A percentile compares a stretch with the other conserved stretches of the same genome.
Conservation (phyloP, 2,888 invertebrate species). For the Drosophila prostipennis region DNA sequence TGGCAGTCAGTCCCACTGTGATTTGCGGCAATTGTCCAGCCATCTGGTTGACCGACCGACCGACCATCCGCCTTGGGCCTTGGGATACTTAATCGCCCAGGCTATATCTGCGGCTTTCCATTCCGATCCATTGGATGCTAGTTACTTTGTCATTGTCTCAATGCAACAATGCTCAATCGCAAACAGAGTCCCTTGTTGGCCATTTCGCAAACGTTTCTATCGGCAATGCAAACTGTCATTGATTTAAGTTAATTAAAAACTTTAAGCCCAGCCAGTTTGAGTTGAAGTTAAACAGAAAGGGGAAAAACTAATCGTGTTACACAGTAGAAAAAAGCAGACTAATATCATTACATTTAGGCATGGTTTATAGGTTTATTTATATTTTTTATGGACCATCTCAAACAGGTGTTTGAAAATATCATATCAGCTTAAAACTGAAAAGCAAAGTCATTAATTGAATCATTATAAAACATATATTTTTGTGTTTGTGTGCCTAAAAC, state of each 20-base stretch:
- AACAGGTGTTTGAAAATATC: neutral
- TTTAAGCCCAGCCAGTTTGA: slow-evolving; percentile 18
- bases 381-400: neutral
- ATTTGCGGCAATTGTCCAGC: slow-evolving; percentile 62
- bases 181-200: slow-evolving; percentile 37
- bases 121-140: slow-evolving; percentile 18
- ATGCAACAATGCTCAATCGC: slow-evolving; percentile 27
- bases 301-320: slow-evolving; percentile 9
- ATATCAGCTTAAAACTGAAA: neutral
- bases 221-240: slow-evolving; percentile 44
- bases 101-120: slow-evolving; percentile 42
- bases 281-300: neutral
- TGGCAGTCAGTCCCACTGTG: slow-evolving; percentile 35
- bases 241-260: slow-evolving; percentile 62
- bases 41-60: slow-evolving; percentile 31
- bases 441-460: neutral
- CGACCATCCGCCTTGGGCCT: slow-evolving; percentile 36
- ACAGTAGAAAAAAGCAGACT: neutral
- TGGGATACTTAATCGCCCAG: slow-evolving; percentile 49
- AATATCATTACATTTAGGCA: too few species aligned
- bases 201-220: slow-evolving; percentile 52
- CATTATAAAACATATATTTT: neutral
- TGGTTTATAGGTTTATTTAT: neutral
- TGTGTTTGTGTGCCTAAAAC: neutral
- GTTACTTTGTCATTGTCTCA: slow-evolving; percentile 37